Conservation (phyloP, 2,113 vertebrate genomes). For the Ariopsis seemanni region DNA sequence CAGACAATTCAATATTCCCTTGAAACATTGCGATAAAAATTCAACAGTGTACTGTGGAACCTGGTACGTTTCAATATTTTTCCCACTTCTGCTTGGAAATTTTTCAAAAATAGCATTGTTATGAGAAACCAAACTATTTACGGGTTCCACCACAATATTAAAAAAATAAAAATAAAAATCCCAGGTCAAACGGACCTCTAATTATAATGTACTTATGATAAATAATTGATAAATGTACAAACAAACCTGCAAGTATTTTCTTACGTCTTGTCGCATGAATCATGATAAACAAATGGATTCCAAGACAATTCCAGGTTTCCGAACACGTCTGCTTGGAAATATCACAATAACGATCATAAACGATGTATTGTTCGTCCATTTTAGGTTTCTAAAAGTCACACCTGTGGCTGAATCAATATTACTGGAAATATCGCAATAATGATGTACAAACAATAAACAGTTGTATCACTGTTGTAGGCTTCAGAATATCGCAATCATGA, state of each 20-base stretch:
- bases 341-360: neutral
- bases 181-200: too few relatives aligned
- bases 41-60: neutral
- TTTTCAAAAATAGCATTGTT: neutral
- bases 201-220: too few relatives aligned
- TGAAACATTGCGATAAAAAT: neutral
- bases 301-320: neutral
- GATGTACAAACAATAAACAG: neutral
- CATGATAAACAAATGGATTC: neutral
- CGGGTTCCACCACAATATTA: too few relatives aligned
- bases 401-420: neutral
- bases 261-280: too few relatives aligned
- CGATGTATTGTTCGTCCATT: neutral
- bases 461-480: neutral
- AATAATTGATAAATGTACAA: too few relatives aligned
- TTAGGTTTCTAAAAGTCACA: neutral
- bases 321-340: neutral
- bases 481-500: neutral
- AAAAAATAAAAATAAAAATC: too few relatives aligned
- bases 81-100: neutral
- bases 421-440: neutral
- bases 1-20: neutral
- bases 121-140: neutral
- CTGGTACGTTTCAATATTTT: neutral
- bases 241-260: too few relatives aligned